Base-by-base conservation (phyloP, 2,113 vertebrate species). In the Anhinga anhinga region DNA sequence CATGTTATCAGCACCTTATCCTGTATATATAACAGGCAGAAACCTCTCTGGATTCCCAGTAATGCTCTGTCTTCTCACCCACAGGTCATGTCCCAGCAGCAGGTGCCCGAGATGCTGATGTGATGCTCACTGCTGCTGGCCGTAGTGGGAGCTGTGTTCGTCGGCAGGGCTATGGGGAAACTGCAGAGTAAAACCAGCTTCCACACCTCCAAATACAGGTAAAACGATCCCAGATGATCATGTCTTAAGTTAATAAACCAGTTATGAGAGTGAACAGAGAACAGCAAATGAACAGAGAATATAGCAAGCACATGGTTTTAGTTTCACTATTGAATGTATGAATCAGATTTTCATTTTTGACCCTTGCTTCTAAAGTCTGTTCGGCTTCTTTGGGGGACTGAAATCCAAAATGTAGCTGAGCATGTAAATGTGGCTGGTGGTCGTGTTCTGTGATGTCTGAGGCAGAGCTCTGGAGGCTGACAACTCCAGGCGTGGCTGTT, bases 171-270 rank as follows among this genome's bases (percentile, higher is more conserved):
- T 58, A 99, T 99, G 99, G 99, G 99, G 40, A 99, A 99, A 93
- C 98, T 99, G 61, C 99, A 99, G 96, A 99, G 99, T 97, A 99
- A 99, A 97, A 97, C 98, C 95, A 98, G 97, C 86, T 97, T 98
- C 91, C 98, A 98, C 91, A 97, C 98, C 34, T 97, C 98, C 26
- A 97, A 98, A 82, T 99, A 99, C 98, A 99, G 99, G 99, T 99
- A 97, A 73, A 66, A 92, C 95, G 59, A 15, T 2, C 3, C 45
- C 61, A 4, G 17, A 15, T n/a, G 42, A 29, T 13, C 21, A 1
- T 6, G 5, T 21, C n/a, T 40, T 52, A 22, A 32, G 36, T 45
- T 53, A 21, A 45, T 40, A 23, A 78, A 66, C 23, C 32, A 26
- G 18, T 9, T 23, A 6, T 11, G 40, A 62, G 40, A 49, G 15